Evolutionary conservation across 2,113 vertebrate genomes (phyloP).

Genomic region (Capreolus pygargus): DNA sequence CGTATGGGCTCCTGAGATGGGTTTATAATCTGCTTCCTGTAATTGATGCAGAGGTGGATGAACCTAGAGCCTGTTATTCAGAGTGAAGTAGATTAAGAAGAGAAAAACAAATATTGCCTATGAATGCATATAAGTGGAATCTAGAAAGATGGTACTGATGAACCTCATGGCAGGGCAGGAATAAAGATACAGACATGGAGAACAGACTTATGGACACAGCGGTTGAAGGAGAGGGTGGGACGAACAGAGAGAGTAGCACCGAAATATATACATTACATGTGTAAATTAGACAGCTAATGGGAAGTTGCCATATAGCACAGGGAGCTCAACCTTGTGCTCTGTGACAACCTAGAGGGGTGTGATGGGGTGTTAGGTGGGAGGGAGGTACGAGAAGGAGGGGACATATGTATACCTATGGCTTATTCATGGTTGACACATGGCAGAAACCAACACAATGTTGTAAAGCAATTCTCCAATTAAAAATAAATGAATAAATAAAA

Average conservation of each 20-base stretch:
- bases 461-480: background rate
- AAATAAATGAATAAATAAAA: background rate
- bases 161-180: background rate
- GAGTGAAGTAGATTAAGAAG: background rate
- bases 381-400: background rate
- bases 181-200: background rate
- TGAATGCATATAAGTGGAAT: background rate
- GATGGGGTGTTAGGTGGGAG: background rate
- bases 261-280: background rate
- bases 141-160: background rate
- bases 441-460: background rate
- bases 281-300: background rate
- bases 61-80: background rate
- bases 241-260: background rate
- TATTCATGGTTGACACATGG: background rate
- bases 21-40: background rate
- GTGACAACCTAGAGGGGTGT: background rate
- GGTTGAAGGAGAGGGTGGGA: background rate
- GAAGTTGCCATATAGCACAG: background rate
- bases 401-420: background rate
- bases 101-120: background rate
- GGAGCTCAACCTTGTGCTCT: background rate
- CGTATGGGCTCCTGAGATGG: background rate
- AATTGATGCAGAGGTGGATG: background rate
- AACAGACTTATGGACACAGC: background rate